Evolutionary conservation across 2,888 invertebrate genomes (phyloP).

Genomic region (Drosophila anceps): DNA sequence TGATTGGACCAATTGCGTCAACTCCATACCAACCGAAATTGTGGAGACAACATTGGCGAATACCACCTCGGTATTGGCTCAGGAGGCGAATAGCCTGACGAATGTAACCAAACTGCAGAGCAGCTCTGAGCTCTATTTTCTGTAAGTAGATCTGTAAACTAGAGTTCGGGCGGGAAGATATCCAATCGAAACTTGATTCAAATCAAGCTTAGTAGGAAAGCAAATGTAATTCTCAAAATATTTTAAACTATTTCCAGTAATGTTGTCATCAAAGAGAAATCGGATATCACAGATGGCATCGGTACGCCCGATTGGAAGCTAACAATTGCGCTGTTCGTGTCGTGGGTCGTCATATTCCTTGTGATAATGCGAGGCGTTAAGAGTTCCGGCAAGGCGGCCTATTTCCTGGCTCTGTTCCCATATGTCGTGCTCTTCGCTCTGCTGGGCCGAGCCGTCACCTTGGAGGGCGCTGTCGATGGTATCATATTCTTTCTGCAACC

Average conservation of each 20-base stretch:
- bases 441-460: slow-evolving; percentile 88
- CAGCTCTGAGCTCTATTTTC: slow-evolving; percentile 88
- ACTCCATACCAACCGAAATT: slow-evolving; percentile 65
- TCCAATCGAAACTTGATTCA: no score
- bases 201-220: no score
- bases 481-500: slow-evolving; percentile 92
- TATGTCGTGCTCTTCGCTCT: slow-evolving; percentile 91
- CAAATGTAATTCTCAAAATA: no score
- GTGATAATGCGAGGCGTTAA: slow-evolving; percentile 91
- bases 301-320: slow-evolving; percentile 90
- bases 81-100: background rate
- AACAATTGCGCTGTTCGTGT: slow-evolving; percentile 88
- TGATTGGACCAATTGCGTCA: slow-evolving; percentile 82
- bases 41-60: slow-evolving; percentile 28
- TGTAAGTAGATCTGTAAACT: slow-evolving; percentile 84
- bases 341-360: slow-evolving; percentile 90
- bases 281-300: slow-evolving; percentile 83
- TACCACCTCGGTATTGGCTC: background rate
- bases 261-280: slow-evolving; percentile 86
- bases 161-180: background rate
- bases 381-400: slow-evolving; percentile 93
- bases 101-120: slow-evolving; percentile 80
- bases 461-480: slow-evolving; percentile 90
- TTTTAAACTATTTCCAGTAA: slow-evolving; percentile 70
- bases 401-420: slow-evolving; percentile 95